Percentiles rank a stretch among this genome's conserved stretches.
These are phyloP conservation scores for Hippocampus kuda DNA, from an alignment of 2,797 vertebrate species.

Conservation along the genomic window DNA sequence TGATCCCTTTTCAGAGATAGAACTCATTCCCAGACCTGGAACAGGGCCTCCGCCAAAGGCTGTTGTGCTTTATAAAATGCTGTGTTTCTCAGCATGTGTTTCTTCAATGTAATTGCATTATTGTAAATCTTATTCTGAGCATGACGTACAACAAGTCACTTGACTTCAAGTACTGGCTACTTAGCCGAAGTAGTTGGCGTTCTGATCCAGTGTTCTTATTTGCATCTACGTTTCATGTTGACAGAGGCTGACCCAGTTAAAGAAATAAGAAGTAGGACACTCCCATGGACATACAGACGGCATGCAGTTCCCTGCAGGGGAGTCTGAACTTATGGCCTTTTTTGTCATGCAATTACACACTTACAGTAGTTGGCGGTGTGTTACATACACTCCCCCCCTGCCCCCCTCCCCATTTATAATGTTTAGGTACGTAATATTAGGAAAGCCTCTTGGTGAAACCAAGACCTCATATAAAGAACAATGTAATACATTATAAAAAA, in stretches of 20 bases:
- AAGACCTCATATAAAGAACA: too few relatives aligned
- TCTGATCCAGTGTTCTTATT: constrained; percentile 10
- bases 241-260: constrained; percentile 25
- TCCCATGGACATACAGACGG: constrained; percentile 11
- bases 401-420: neutral
- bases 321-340: constrained; percentile 1
- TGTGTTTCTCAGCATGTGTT: neutral
- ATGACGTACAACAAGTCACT: constrained; percentile 15
- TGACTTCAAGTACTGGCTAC: constrained; percentile 17
- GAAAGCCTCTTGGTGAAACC: neutral
- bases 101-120: neutral
- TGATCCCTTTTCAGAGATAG: neutral
- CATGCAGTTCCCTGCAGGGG: constrained; percentile 3
- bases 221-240: constrained; percentile 12
- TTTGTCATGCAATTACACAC: neutral
- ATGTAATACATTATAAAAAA: too few relatives aligned
- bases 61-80: too few relatives aligned
- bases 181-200: constrained; percentile 8
- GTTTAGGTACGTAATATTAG: neutral
- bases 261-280: constrained; percentile 16
- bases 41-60: neutral
- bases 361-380: neutral
- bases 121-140: neutral
- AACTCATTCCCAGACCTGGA: neutral
- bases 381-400: neutral